Evolutionary conservation across 2,113 vertebrate species (phyloP), one percentile per base, ranked within the genome.

Genomic region (Coptodon bakossiorum): DNA sequence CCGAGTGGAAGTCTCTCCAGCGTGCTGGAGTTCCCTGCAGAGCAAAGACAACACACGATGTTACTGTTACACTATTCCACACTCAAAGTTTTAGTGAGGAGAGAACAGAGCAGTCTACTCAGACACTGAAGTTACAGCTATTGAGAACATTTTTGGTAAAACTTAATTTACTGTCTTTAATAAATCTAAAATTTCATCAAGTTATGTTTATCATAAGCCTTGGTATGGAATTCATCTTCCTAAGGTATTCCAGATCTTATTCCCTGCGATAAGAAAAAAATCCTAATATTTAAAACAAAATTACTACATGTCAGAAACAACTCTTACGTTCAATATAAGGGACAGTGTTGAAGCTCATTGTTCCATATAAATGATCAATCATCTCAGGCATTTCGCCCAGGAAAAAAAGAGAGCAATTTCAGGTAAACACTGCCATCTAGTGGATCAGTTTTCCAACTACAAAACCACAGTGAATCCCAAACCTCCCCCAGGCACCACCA

Each of bases 1-100:
- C 99, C 0, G 99, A 99, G 91, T 99, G 99, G 85, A 99, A 99
- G 93, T 99, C 99, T 90, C 99, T 97, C 98, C 99, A 99, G 12
- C 98, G 97, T 13, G 99, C 98, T 12, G 98, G 98, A 1, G 96
- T 97, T 10, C 98, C 98, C 98, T 99, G 92, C 7, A 22, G 27
- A 57, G 34, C 85, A 9, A 82, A 29, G 29, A 54, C 3, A 50
- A n/a, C 17, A 82, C 3, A 40, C n/a, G 3, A 81, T 45, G 38
- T 3, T 50, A 80, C 43, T 7, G 11, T 13, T 76, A 48, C 14
- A 76, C 24, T 19, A 24, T 48, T 76, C 10, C 2, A 76, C 43
- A 52, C 48, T n/a, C 45, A 31, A 61, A 76, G n/a, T 68, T 52
- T 82, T 52, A 89, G 17, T 3, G 54, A 53, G 22, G 14, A 52